phyloP scores from a whole-genome alignment of 2,888 invertebrate species.

The Eupithecia exiguata region DNA sequence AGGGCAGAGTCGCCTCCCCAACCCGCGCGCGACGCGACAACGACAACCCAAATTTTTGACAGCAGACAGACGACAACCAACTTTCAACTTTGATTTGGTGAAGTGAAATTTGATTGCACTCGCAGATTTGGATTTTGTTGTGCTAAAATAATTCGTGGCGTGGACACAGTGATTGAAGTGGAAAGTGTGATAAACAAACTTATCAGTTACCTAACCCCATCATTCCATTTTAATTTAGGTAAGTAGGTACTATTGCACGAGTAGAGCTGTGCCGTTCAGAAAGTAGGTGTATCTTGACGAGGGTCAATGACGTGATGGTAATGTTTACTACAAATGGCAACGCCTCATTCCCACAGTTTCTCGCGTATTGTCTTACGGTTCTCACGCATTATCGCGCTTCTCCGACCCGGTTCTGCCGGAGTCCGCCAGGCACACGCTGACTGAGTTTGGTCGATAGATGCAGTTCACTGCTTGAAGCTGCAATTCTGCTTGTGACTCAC shows the following conservation, averaged over 20 bases:
- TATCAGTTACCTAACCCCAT: neutral
- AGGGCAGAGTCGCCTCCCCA: too few species aligned
- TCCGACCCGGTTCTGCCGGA: slow-evolving; percentile 56
- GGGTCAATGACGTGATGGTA: slow-evolving; percentile 79
- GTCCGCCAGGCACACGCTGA: slow-evolving; percentile 27
- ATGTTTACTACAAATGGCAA: slow-evolving; percentile 83
- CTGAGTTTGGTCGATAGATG: slow-evolving; percentile 55
- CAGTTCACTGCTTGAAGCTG: slow-evolving; percentile 45
- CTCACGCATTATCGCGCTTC: slow-evolving; percentile 72
- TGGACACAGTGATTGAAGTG: slow-evolving; percentile 8
- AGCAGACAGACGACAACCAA: too few species aligned
- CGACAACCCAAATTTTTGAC: too few species aligned
- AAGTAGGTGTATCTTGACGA: slow-evolving; percentile 45
- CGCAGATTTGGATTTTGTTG: slow-evolving; percentile 1
- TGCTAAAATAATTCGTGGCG: neutral
- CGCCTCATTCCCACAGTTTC: slow-evolving; percentile 84
- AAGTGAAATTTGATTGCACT: neutral
- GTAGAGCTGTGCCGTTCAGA: slow-evolving; percentile 46
- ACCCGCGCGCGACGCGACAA: too few species aligned
- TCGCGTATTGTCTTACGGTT: slow-evolving; percentile 75
- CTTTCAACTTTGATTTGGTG: too few species aligned
- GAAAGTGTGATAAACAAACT: neutral
- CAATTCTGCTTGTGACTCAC: slow-evolving; percentile 58
- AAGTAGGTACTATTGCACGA: slow-evolving; percentile 60
- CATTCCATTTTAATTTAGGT: slow-evolving; percentile 51